phyloP scores from a whole-genome alignment of 2,888 invertebrate genomes.

The Gasteruption jaculator region DNA sequence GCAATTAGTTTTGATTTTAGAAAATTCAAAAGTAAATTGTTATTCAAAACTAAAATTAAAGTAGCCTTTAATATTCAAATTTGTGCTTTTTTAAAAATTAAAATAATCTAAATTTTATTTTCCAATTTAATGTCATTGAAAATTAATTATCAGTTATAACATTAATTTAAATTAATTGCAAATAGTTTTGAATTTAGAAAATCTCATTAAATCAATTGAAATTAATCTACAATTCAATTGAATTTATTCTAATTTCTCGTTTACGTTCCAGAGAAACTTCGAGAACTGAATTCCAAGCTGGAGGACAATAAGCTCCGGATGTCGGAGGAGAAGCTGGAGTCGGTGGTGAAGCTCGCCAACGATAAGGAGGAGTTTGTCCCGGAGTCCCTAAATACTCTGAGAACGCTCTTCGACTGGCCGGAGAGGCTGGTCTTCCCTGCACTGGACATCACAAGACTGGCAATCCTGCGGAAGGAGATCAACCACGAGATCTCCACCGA shows the following conservation, averaged over 20 bases:
- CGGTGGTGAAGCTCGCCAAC: slow-evolving; percentile 61
- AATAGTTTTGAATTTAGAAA: too few relatives aligned
- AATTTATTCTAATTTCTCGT: slow-evolving; percentile 16
- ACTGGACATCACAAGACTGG: slow-evolving; percentile 80
- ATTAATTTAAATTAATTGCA: too few relatives aligned
- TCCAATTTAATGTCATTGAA: too few relatives aligned
- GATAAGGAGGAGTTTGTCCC: slow-evolving; percentile 24
- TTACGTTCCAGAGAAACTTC: slow-evolving; percentile 39
- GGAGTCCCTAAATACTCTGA: slow-evolving; percentile 29
- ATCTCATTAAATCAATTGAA: slow-evolving; percentile 3
- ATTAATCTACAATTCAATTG: not conserved
- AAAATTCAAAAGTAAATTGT: too few relatives aligned
- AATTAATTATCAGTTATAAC: too few relatives aligned
- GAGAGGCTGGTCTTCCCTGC: slow-evolving; percentile 79
- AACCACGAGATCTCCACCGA: slow-evolving; percentile 55
- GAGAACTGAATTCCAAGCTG: slow-evolving; percentile 67
- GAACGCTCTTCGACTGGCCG: slow-evolving; percentile 39
- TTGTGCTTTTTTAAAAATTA: too few relatives aligned
- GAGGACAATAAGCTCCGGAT: slow-evolving; percentile 55
- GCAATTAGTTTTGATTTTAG: too few relatives aligned
- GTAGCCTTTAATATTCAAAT: too few relatives aligned
- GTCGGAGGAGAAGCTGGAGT: slow-evolving; percentile 57
- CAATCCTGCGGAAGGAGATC: slow-evolving; percentile 67
- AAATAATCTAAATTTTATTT: too few relatives aligned
- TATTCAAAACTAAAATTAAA: too few relatives aligned